A percentile compares a stretch with the other conserved stretches of the same genome.
These are phyloP conservation scores for Drosophila trichaetosa DNA, from an alignment of 2,888 invertebrate species.

Conservation along the genomic window DNA sequence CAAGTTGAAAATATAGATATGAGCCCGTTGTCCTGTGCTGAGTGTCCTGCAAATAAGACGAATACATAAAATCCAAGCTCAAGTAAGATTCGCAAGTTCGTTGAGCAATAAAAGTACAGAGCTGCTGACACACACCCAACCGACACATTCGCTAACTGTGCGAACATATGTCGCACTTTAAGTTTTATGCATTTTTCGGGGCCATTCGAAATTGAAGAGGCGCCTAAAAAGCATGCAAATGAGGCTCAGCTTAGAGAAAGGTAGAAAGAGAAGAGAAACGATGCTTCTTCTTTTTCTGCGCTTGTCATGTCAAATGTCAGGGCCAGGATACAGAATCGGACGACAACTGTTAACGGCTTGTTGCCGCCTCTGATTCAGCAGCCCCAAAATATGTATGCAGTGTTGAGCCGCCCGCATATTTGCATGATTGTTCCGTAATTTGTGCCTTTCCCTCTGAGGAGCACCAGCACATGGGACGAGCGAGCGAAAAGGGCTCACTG, in stretches of 20 bases:
- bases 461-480: slow-evolving; percentile 10
- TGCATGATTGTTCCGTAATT: slow-evolving; percentile 54
- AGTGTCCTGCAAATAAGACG: slow-evolving; percentile 30
- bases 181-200: slow-evolving; percentile 53
- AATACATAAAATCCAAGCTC: slow-evolving; percentile 1
- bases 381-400: slow-evolving; percentile 56
- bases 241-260: slow-evolving; percentile 21
- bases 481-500: slow-evolving; percentile 3
- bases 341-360: slow-evolving; percentile 73
- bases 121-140: background rate
- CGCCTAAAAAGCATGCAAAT: slow-evolving; percentile 69
- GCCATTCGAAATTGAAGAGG: slow-evolving; percentile 43
- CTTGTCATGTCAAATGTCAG: slow-evolving; percentile 43
- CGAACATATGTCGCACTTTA: slow-evolving; percentile 57
- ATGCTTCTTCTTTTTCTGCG: slow-evolving; percentile 11
- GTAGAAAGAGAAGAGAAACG: background rate
- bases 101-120: slow-evolving; percentile 9
- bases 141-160: background rate
- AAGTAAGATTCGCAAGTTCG: slow-evolving; percentile 2
- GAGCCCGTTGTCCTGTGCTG: slow-evolving; percentile 5
- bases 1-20: slow-evolving; percentile 2
- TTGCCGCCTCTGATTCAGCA: slow-evolving; percentile 32
- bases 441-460: slow-evolving; percentile 17
- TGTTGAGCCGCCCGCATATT: slow-evolving; percentile 71
- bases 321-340: slow-evolving; percentile 22